A percentile compares a stretch with the other conserved stretches of the same genome.
Evolutionary conservation across 2,888 invertebrate species (phyloP).

Genomic region (Tethea ocularis): DNA sequence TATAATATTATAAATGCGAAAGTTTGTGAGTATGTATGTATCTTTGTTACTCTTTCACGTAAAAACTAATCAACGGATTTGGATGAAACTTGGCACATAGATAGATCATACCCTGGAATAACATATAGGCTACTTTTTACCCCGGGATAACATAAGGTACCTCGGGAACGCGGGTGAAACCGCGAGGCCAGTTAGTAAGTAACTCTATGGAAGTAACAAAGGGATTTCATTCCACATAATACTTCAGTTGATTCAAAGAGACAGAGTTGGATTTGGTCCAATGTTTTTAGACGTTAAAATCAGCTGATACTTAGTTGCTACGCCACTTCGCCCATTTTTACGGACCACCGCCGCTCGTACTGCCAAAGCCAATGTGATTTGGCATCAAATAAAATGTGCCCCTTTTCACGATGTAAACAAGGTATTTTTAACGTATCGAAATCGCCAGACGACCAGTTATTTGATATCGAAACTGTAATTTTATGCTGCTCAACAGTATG

Average conservation of each 20-base stretch:
- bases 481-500: neutral
- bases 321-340: slow-evolving; percentile 16
- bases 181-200: no score
- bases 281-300: slow-evolving; percentile 22
- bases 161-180: no score
- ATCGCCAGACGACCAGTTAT: slow-evolving; percentile 3
- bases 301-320: slow-evolving; percentile 43
- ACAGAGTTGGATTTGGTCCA: slow-evolving; percentile 29
- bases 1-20: no score
- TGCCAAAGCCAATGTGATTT: slow-evolving; percentile 58
- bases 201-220: no score
- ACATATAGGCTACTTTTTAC: no score
- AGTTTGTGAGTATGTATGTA: no score
- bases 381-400: slow-evolving; percentile 48
- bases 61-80: no score
- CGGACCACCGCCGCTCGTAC: slow-evolving; percentile 30
- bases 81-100: no score
- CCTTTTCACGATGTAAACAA: slow-evolving; percentile 52
- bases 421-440: slow-evolving; percentile 41
- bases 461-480: neutral
- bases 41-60: no score
- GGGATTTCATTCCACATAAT: no score
- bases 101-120: no score
- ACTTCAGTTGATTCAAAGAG: slow-evolving; percentile 14
- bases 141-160: no score